Conservation (phyloP, 23 tunicate genomes). For the Corella eumyota region DNA sequence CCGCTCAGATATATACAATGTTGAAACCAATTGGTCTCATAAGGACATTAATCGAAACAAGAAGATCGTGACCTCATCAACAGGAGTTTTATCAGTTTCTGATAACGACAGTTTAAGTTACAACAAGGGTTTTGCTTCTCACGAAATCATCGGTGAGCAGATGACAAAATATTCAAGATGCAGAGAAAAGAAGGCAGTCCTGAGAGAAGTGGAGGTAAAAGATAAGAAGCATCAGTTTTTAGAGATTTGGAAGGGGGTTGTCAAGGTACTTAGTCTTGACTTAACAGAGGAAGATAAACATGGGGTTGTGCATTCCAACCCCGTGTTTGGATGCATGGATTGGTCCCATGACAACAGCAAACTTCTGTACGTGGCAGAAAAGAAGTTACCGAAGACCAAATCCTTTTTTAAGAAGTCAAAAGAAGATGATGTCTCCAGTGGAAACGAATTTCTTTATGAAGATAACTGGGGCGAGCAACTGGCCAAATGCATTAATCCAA, state of each 20-base stretch:
- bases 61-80: conserved; percentile 12
- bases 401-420: conserved; percentile 14
- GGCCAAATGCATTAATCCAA: conserved; percentile 29
- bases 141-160: conserved; percentile 39
- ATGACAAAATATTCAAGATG: conserved; percentile 17
- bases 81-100: conserved; percentile 3
- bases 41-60: conserved; percentile 49
- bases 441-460: conserved; percentile 28
- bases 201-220: conserved; percentile 30
- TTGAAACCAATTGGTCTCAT: conserved; percentile 46
- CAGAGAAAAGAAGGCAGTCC: conserved; percentile 18
- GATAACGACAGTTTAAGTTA: background rate
- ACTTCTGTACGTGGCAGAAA: conserved; percentile 62
- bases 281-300: conserved; percentile 53
- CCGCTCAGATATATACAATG: conserved; percentile 3
- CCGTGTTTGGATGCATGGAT: conserved; percentile 62
- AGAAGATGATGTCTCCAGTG: conserved; percentile 14
- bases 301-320: conserved; percentile 52
- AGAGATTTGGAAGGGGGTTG: conserved; percentile 53
- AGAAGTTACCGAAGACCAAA: conserved; percentile 21
- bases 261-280: conserved; percentile 22
- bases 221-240: conserved; percentile 36
- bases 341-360: conserved; percentile 56
- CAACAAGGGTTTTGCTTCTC: conserved; percentile 7
- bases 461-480: conserved; percentile 92